phyloP scores from a whole-genome alignment of 2,888 invertebrate genomes.

The Drosophila yooni region DNA sequence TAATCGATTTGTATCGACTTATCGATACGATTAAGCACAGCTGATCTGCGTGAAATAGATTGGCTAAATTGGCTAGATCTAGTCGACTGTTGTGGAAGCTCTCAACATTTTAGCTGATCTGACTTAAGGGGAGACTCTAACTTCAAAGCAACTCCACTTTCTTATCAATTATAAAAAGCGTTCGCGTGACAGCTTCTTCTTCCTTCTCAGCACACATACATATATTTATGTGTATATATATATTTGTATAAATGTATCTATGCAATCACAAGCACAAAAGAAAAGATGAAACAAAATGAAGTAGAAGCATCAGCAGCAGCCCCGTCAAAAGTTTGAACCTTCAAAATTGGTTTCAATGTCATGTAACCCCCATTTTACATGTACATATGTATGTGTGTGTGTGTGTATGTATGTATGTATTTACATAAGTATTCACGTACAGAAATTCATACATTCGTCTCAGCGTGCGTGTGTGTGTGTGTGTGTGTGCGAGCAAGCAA shows the following conservation, averaged over 20 bases:
- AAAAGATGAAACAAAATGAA: neutral
- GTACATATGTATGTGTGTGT: conserved; percentile 7
- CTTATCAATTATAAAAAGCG: neutral
- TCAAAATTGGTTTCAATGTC: conserved; percentile 78
- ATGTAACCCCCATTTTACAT: conserved; percentile 76
- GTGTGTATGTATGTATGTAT: conserved; percentile 1
- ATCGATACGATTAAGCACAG: neutral
- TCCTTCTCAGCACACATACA: neutral
- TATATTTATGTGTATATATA: neutral
- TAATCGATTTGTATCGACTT: neutral
- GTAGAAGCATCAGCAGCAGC: neutral
- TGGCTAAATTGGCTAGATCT: neutral
- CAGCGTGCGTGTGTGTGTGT: conserved; percentile 15
- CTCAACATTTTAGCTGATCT: neutral
- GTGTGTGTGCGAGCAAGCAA: conserved; percentile 1
- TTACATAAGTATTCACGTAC: neutral
- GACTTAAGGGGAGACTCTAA: neutral
- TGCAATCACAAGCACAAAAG: conserved; percentile 4
- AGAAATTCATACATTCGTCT: conserved; percentile 9
- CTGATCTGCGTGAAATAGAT: neutral
- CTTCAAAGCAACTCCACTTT: neutral
- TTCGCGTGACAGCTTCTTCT: neutral
- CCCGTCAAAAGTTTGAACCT: conserved; percentile 59
- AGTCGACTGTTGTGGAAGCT: neutral
- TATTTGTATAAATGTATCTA: neutral